Evolutionary conservation across 2,113 vertebrate genomes (phyloP).

Genomic region (Cyrtonyx montezumae): DNA sequence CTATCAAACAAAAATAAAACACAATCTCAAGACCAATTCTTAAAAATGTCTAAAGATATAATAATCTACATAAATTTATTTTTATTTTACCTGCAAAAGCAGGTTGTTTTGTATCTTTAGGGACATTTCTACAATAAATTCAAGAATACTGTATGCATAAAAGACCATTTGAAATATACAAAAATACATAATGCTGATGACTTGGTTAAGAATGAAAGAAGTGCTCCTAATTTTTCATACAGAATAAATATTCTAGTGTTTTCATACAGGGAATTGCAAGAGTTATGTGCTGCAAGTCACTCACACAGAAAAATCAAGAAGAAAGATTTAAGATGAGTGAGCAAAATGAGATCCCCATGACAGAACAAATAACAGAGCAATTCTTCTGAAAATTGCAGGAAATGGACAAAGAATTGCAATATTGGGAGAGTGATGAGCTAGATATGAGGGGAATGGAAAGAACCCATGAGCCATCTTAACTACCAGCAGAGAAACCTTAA

Average conservation of each 20-base stretch:
- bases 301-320: not conserved
- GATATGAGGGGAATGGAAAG: not conserved
- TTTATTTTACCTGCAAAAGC: not conserved
- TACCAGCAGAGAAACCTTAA: not conserved
- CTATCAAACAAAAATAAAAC: too few species aligned
- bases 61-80: not conserved
- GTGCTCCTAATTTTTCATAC: not conserved
- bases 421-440: not conserved
- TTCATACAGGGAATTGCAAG: not conserved
- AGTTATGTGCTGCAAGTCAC: not conserved
- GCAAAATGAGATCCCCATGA: not conserved
- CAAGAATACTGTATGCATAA: not conserved
- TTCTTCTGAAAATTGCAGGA: not conserved
- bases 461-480: not conserved
- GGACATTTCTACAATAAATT: not conserved
- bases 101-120: not conserved
- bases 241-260: not conserved
- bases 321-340: not conserved
- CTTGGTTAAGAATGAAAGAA: not conserved
- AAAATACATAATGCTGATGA: not conserved
- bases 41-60: not conserved
- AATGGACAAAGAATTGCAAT: constrained; percentile 4
- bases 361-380: constrained; percentile 16
- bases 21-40: not conserved
- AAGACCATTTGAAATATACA: not conserved